Conservation (phyloP, 2,888 invertebrate species). For the Chromoteleia sp. region DNA sequence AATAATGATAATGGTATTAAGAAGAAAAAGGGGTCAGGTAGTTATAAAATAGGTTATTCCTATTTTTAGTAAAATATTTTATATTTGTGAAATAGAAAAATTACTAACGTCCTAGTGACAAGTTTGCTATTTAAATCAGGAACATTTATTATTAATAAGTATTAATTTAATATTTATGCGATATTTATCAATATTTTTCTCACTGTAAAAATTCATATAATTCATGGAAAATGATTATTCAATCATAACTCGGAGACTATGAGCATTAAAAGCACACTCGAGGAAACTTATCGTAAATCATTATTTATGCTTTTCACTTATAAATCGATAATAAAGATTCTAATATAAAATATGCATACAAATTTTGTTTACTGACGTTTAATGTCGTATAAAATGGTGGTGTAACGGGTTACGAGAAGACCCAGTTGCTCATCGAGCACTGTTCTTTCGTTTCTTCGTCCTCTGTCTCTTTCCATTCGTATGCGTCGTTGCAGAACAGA, state of each 20-base stretch:
- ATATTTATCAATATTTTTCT: no score
- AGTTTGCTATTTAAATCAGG: no score
- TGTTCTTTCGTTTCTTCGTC: background rate
- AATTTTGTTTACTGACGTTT: constrained; percentile 9
- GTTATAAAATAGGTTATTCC: no score
- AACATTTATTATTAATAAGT: background rate
- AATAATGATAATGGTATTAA: no score
- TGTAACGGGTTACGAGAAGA: constrained; percentile 4
- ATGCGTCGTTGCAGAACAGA: background rate
- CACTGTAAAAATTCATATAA: background rate
- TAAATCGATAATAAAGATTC: constrained; percentile 3
- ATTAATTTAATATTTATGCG: no score
- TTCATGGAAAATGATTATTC: background rate
- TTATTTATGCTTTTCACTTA: background rate
- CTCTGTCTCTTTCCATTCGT: constrained; percentile 7
- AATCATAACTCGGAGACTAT: background rate
- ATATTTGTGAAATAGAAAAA: no score
- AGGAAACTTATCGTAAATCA: background rate
- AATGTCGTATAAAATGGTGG: constrained; percentile 7
- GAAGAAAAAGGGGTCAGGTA: no score
- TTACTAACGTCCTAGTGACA: no score
- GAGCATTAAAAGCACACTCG: background rate
- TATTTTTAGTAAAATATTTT: no score
- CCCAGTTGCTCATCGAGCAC: background rate
- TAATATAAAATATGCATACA: background rate